Conservation (phyloP, 2,888 invertebrate species). For the Brenthis daphne region DNA sequence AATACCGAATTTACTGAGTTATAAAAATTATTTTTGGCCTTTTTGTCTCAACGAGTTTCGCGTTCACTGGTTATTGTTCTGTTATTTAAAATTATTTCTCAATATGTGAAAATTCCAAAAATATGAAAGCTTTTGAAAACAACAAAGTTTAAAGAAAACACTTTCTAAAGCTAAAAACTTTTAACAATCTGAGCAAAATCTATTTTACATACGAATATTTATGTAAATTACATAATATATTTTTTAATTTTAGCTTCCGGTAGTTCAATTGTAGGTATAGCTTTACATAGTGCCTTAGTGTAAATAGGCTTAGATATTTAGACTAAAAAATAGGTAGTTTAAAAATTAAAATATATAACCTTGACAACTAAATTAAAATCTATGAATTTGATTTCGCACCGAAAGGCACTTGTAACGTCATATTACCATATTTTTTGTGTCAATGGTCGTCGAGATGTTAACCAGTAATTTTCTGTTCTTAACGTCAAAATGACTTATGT, state of each 20-base stretch:
- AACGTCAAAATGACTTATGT: conserved; percentile 44
- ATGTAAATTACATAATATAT: no score
- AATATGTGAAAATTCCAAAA: not conserved
- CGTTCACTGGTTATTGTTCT: conserved; percentile 43
- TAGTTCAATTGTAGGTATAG: no score
- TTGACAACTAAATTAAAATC: conserved; percentile 14
- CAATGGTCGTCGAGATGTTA: conserved; percentile 37
- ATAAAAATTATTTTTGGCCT: conserved; percentile 63
- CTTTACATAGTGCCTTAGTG: no score
- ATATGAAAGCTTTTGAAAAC: not conserved
- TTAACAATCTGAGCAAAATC: no score
- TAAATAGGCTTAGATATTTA: not conserved
- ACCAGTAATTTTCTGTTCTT: conserved; percentile 46
- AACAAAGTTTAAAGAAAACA: no score
- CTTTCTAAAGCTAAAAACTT: no score
- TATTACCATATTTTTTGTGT: conserved; percentile 42
- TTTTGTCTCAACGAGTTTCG: conserved; percentile 44
- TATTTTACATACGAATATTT: no score
- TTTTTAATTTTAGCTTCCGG: no score
- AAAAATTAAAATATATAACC: conserved; percentile 3
- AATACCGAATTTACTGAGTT: conserved; percentile 71
- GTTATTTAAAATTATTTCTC: conserved; percentile 26
- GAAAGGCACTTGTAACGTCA: conserved; percentile 9
- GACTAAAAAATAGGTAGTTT: not conserved
- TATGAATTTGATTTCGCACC: conserved; percentile 6